Percentiles rank a stretch among this genome's conserved stretches.
phyloP scores from a whole-genome alignment of 1,140 invertebrate genomes.

The Hyles euphorbiae region DNA sequence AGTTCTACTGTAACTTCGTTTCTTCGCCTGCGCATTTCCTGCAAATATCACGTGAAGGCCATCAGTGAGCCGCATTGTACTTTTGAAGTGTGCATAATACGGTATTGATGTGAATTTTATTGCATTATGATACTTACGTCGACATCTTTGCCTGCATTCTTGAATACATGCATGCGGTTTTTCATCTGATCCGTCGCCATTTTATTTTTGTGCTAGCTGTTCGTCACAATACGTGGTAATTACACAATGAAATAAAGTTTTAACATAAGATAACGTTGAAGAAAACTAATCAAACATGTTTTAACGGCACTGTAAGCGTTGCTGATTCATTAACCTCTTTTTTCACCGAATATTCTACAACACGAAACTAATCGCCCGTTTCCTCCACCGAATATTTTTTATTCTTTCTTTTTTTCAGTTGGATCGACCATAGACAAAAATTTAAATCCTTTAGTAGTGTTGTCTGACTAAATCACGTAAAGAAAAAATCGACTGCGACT shows the following conservation, averaged over 20 bases:
- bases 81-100: neutral
- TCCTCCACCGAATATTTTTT: constrained; percentile 52
- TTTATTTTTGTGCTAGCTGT: constrained; percentile 73
- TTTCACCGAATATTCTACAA: constrained; percentile 65
- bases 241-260: constrained; percentile 67
- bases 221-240: constrained; percentile 44
- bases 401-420: constrained; percentile 34
- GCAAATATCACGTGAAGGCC: constrained; percentile 41
- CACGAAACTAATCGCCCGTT: constrained; percentile 54
- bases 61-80: constrained; percentile 8
- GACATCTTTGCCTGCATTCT: constrained; percentile 98
- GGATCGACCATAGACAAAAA: constrained; percentile 32
- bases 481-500: constrained; percentile 3
- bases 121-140: constrained; percentile 86
- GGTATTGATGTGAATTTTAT: neutral
- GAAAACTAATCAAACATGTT: constrained; percentile 67
- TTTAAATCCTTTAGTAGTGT: constrained; percentile 10
- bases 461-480: neutral
- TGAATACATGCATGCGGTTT: constrained; percentile 93
- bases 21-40: constrained; percentile 96
- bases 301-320: constrained; percentile 54
- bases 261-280: constrained; percentile 56
- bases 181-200: constrained; percentile 87
- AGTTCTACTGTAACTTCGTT: constrained; percentile 97
- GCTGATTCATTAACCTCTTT: constrained; percentile 66